phyloP scores from a whole-genome alignment of 1,140 invertebrate species.

The Brachionus rotundiformis region DNA sequence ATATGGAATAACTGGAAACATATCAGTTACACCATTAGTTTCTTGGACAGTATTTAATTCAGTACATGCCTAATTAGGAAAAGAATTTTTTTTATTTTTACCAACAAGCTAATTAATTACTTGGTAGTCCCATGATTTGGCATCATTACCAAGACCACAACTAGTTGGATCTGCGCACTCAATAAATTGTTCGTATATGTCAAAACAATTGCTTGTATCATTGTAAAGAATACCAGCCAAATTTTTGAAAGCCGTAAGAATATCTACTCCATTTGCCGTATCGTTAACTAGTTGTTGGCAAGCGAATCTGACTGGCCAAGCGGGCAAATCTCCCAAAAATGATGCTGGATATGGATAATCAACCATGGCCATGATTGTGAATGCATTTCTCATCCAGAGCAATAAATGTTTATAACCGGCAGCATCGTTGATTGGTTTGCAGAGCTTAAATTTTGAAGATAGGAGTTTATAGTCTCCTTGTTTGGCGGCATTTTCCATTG shows the following conservation, averaged over 20 bases:
- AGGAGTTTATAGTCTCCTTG: conserved; percentile 17
- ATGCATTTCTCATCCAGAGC: conserved; percentile 64
- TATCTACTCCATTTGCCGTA: conserved; percentile 52
- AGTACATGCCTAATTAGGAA: conserved; percentile 70
- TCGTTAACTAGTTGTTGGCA: conserved; percentile 11
- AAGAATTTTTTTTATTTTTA: background rate
- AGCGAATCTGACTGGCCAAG: conserved; percentile 75
- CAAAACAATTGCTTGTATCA: conserved; percentile 79
- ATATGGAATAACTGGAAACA: conserved; percentile 79
- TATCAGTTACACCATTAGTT: conserved; percentile 73
- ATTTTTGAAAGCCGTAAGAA: conserved; percentile 66
- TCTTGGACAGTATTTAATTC: conserved; percentile 95
- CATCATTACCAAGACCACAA: conserved; percentile 9
- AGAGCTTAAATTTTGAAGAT: conserved; percentile 32
- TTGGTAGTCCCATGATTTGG: conserved; percentile 58
- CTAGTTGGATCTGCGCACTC: conserved; percentile 54
- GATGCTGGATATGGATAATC: conserved; percentile 84
- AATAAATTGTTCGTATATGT: conserved; percentile 59
- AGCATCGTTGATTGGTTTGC: conserved; percentile 25
- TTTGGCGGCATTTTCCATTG: conserved; percentile 45
- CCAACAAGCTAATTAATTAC: too few species aligned
- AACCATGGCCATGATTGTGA: conserved; percentile 80
- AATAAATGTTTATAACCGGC: conserved; percentile 42
- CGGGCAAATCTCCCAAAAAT: conserved; percentile 80
- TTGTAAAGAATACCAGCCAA: conserved; percentile 73